Evolutionary conservation across 2,888 invertebrate species (phyloP).

Genomic region (Rhimphoctona megacephalus): DNA sequence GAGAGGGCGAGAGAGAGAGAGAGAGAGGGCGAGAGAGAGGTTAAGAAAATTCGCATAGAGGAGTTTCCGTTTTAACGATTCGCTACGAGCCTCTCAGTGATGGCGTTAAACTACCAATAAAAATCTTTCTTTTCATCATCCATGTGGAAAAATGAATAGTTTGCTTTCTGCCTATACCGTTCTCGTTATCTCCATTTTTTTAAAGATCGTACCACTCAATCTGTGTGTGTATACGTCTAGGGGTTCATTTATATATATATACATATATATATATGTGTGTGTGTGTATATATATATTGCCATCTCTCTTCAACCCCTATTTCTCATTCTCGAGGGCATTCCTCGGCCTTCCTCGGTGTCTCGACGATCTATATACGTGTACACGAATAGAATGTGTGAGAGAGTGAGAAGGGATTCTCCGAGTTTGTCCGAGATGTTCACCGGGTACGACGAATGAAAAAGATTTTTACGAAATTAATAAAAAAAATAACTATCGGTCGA

Average conservation of each 20-base stretch:
- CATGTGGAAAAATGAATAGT: slow-evolving; percentile 13
- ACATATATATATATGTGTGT: not conserved
- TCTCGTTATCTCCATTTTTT: slow-evolving; percentile 22
- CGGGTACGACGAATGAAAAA: not conserved
- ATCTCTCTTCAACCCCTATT: slow-evolving; percentile 40
- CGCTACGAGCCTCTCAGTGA: not conserved
- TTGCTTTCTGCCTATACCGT: slow-evolving; percentile 9
- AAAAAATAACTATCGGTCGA: not conserved
- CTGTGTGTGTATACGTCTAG: not conserved
- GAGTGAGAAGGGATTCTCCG: slow-evolving; percentile 3
- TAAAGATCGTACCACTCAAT: slow-evolving; percentile 19
- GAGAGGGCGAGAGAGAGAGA: not conserved
- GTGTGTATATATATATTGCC: not conserved
- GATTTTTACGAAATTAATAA: not conserved
- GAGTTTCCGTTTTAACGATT: not conserved
- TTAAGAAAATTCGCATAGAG: not conserved
- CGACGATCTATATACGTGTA: slow-evolving; percentile 41
- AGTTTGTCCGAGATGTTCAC: slow-evolving; percentile 25
- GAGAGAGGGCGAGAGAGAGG: not conserved
- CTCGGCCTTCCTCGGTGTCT: slow-evolving; percentile 65
- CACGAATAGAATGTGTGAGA: not conserved
- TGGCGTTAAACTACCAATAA: slow-evolving; percentile 20
- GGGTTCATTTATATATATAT: not conserved
- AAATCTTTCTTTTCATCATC: not conserved
- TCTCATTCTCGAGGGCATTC: slow-evolving; percentile 55